Conservation (phyloP, 2,797 vertebrate genomes). For the Discoglossus pictus region DNA sequence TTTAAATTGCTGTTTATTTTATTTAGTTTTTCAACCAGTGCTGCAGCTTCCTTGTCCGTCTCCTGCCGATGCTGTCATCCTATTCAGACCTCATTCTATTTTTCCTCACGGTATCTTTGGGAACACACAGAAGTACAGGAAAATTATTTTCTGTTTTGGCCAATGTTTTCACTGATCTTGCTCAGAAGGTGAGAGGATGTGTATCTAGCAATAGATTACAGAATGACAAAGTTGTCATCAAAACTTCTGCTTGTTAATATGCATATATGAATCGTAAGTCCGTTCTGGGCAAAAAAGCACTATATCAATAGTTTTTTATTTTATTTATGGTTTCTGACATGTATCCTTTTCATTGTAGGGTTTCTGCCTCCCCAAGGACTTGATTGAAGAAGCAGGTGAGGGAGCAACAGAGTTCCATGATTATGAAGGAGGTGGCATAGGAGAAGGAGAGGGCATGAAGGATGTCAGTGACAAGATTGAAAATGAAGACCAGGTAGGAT, state of each 20-base stretch:
- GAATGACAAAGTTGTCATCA: too few relatives aligned
- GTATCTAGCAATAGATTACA: too few relatives aligned
- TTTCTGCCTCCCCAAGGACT: conserved; percentile 92
- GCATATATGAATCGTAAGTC: too few relatives aligned
- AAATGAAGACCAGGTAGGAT: conserved; percentile 90
- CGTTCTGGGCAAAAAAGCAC: too few relatives aligned
- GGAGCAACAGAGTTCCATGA: conserved; percentile 90
- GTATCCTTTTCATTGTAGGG: conserved; percentile 72
- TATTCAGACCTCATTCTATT: conserved; percentile 86
- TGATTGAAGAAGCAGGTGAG: conserved; percentile 82
- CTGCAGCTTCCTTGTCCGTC: conserved; percentile 77
- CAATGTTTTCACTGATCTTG: conserved; percentile 87
- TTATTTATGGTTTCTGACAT: too few relatives aligned
- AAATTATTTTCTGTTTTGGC: conserved; percentile 89
- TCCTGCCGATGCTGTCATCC: conserved; percentile 84
- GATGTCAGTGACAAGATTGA: conserved; percentile 96
- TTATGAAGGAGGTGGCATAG: conserved; percentile 91
- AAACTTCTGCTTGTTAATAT: too few relatives aligned
- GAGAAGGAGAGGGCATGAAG: conserved; percentile 91
- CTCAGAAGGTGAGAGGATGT: conserved; percentile 80
- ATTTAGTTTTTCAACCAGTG: conserved; percentile 78
- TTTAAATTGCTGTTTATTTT: not conserved
- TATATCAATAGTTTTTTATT: too few relatives aligned
- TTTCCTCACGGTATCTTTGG: conserved; percentile 82
- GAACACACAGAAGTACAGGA: conserved; percentile 85